Base-by-base conservation (phyloP, 2,888 invertebrate species). In the Alviniconcha strummeri region DNA sequence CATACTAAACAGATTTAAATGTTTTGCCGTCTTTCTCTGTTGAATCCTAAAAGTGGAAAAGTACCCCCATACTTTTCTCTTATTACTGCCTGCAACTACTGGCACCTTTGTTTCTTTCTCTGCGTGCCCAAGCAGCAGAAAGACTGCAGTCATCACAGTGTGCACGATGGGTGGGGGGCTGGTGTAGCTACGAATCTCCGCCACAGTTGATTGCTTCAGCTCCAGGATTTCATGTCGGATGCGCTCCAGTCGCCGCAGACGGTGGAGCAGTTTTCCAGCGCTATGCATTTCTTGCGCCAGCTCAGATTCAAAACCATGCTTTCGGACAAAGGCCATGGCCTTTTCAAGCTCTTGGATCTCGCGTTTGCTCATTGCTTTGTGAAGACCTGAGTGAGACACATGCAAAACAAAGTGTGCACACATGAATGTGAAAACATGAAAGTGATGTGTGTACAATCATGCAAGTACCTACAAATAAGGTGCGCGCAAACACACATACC, bases 161-260 rank as follows among this genome's bases (percentile, higher is more conserved):
- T 93, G 92, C 7, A 93, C 93, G 15, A 91, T 88, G 8, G 85
- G 81, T 17, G 93, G 93, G 11, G 93, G 93, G 9, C 89, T 92
- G 83, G 90, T 89, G 86, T 93, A 93, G 86, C 92, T 92, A 75
- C 92, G 85, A 77, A 93, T 93, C 87, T 93, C 93, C 1, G 93
- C 93, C 82, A 93, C 92, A 0, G 93, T 93, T 0, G 92, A 89
- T 87, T 93, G 93, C 82, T 92, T 92, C 86, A 93, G 88, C 82
- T 91, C 90, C 84, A 90, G 83, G 74, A 91, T 90, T 85, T 90
- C 91, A 57, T 90, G 90, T 9, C 90, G 87, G 81, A 91, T 91
- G 15, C 90, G 86, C 84, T 90, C 89, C 79, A 91, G 87, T 79
- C 90, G 87, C 57, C 88, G 86, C 57, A 91, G 87, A 9, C 90